phyloP scores from a whole-genome alignment of 2,797 vertebrate species.

The Myotis myotis region DNA sequence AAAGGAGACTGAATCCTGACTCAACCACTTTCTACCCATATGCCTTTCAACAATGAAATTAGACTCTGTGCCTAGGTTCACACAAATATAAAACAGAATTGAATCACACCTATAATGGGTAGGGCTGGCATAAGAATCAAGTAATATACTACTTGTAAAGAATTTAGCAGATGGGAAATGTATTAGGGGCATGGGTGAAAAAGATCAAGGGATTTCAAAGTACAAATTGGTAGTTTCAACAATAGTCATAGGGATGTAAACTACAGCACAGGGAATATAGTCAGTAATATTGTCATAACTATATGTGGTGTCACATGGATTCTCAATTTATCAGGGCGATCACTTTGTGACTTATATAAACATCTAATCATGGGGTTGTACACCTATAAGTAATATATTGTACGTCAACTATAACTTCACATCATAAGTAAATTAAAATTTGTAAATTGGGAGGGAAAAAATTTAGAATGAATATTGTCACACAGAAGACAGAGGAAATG shows the following conservation, averaged over 20 bases:
- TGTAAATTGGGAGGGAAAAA: background rate
- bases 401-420: background rate
- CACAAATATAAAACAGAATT: background rate
- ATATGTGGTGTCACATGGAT: too few relatives aligned
- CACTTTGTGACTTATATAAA: background rate
- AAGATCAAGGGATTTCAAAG: background rate
- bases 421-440: background rate
- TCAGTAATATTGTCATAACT: too few relatives aligned
- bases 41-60: background rate
- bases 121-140: background rate
- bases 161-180: background rate
- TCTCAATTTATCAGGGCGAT: too few relatives aligned
- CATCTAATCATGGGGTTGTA: background rate
- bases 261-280: too few relatives aligned
- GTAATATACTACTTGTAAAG: background rate
- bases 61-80: background rate
- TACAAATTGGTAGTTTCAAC: background rate
- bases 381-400: background rate
- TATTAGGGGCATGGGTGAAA: background rate
- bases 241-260: too few relatives aligned
- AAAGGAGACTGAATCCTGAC: background rate
- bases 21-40: background rate
- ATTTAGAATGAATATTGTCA: too few relatives aligned
- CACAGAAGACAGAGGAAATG: background rate
- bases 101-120: background rate